Conservation (phyloP, 2,113 vertebrate species). For the Onychostoma macrolepis region DNA sequence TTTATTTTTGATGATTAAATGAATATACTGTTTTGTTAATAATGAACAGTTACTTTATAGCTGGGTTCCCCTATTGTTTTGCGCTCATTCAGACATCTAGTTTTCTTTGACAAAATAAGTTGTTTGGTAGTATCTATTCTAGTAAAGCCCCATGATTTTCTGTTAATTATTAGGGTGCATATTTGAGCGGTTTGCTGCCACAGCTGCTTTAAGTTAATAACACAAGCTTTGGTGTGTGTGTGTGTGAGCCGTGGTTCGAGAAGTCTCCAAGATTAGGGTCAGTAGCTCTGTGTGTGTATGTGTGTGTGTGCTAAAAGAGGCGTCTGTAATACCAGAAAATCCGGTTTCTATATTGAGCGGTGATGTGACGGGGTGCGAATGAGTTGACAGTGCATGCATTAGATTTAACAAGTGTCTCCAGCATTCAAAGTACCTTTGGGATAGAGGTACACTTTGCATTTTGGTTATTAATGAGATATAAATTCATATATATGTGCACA, state of each 20-base stretch:
- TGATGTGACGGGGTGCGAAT: slow-evolving; percentile 87
- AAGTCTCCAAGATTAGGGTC: slow-evolving; percentile 57
- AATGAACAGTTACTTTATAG: neutral
- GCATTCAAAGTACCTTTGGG: slow-evolving; percentile 65
- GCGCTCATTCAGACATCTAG: neutral
- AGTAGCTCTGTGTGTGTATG: slow-evolving; percentile 43
- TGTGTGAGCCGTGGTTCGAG: slow-evolving; percentile 15
- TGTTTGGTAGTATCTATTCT: neutral
- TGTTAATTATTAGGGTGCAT: slow-evolving; percentile 37
- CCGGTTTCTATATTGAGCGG: slow-evolving; percentile 84
- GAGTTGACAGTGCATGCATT: slow-evolving; percentile 82
- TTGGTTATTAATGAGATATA: slow-evolving; percentile 31
- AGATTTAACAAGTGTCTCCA: slow-evolving; percentile 84
- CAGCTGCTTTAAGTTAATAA: slow-evolving; percentile 20
- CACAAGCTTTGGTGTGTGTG: slow-evolving; percentile 24
- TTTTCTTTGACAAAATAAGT: neutral
- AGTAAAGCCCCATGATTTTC: neutral
- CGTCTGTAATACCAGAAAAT: slow-evolving; percentile 83
- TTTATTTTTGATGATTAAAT: neutral
- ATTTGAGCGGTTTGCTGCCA: slow-evolving; percentile 18
- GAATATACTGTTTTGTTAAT: neutral
- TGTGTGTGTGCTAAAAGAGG: slow-evolving; percentile 71
- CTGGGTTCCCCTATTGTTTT: slow-evolving; percentile 35
- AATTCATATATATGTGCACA: neutral
- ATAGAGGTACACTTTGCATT: slow-evolving; percentile 43